A percentile compares a stretch with the other conserved stretches of the same genome.
These are phyloP conservation scores for Glyphotaelius pellucidus DNA, from an alignment of 2,888 invertebrate species.

Conservation along the genomic window DNA sequence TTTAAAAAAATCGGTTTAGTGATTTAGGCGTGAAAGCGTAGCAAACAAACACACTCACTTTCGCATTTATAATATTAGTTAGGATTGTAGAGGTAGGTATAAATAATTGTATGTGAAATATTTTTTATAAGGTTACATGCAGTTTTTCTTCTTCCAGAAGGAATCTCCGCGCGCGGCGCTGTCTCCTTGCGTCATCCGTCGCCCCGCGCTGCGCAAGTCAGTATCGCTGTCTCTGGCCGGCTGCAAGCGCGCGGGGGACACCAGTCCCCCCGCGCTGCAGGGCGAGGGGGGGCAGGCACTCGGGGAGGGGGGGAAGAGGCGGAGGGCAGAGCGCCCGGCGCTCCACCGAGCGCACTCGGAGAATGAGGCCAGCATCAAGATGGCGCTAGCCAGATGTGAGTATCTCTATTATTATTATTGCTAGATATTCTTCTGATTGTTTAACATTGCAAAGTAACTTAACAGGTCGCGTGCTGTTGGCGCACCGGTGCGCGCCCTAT, in stretches of 20 bases:
- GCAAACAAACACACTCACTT: too few relatives aligned
- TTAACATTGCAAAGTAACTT: too few relatives aligned
- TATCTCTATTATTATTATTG: slow-evolving; percentile 66
- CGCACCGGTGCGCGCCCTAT: too few relatives aligned
- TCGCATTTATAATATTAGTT: too few relatives aligned
- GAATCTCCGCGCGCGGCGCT: neutral
- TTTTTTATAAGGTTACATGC: too few relatives aligned
- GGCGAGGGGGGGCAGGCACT: neutral
- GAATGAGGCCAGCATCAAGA: slow-evolving; percentile 87
- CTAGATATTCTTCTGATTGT: too few relatives aligned
- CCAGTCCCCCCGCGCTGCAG: neutral
- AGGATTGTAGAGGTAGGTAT: too few relatives aligned
- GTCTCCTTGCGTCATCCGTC: slow-evolving; percentile 4
- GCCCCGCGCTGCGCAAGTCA: slow-evolving; percentile 30
- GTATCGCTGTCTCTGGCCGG: slow-evolving; percentile 16
- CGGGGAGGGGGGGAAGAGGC: neutral
- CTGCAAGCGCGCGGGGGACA: neutral
- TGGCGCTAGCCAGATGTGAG: slow-evolving; percentile 83
- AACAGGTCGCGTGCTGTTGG: too few relatives aligned
- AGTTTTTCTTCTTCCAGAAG: neutral
- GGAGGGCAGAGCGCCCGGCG: slow-evolving; percentile 69
- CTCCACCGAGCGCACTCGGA: slow-evolving; percentile 85
- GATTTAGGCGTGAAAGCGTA: too few relatives aligned
- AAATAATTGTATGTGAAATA: too few relatives aligned
- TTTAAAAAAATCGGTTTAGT: too few relatives aligned